Percentiles rank a stretch among this genome's conserved stretches.
Evolutionary conservation across 2,888 invertebrate genomes (phyloP).

Genomic region (Apomyelois bistriatella): DNA sequence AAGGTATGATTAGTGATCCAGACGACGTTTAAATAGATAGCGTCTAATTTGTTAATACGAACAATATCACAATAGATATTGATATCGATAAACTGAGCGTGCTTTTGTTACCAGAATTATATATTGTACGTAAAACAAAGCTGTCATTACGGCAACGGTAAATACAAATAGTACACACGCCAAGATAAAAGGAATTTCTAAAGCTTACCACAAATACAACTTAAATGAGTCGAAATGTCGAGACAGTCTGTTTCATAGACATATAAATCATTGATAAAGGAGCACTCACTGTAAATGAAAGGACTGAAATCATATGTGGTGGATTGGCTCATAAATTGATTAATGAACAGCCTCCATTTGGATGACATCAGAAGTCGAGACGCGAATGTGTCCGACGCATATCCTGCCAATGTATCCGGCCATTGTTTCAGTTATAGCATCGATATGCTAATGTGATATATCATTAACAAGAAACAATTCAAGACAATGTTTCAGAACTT

Average conservation of each 20-base stretch:
- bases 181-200: background rate
- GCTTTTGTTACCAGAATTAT: slow-evolving; percentile 4
- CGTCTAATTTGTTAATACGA: background rate
- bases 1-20: too few species aligned
- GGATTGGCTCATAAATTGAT: slow-evolving; percentile 33
- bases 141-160: background rate
- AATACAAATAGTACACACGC: background rate
- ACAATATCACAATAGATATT: background rate
- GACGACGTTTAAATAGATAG: too few species aligned
- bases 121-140: background rate
- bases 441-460: slow-evolving; percentile 11
- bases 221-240: background rate
- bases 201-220: background rate
- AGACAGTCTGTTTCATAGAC: slow-evolving; percentile 3
- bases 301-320: slow-evolving; percentile 16
- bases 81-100: background rate
- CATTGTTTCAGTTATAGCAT: slow-evolving; percentile 51
- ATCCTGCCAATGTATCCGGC: slow-evolving; percentile 63
- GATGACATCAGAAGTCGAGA: slow-evolving; percentile 54
- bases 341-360: slow-evolving; percentile 43
- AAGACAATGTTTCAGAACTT: background rate
- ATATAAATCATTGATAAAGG: slow-evolving; percentile 5
- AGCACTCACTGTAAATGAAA: slow-evolving; percentile 13
- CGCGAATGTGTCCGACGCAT: slow-evolving; percentile 53
- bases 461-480: background rate